phyloP scores from a whole-genome alignment of 2,797 vertebrate genomes.

The Pitangus sulphuratus region DNA sequence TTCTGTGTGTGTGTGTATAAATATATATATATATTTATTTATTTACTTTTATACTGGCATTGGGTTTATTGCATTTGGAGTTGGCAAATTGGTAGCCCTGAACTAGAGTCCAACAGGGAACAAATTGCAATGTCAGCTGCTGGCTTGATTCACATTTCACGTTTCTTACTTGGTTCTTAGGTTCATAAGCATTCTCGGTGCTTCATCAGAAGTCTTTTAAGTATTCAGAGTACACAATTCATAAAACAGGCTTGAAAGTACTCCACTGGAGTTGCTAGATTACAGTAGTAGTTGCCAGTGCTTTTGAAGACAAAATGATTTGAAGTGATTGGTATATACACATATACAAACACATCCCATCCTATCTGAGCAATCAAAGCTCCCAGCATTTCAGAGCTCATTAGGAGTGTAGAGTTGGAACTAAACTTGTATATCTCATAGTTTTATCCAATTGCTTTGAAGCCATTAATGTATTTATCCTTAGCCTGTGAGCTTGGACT shows the following conservation, averaged over 20 bases:
- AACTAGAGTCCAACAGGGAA: neutral
- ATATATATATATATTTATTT: accelerated
- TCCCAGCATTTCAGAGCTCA: neutral
- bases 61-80: neutral
- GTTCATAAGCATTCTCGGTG: neutral
- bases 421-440: neutral
- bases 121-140: neutral
- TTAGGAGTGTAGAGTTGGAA: neutral
- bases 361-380: neutral
- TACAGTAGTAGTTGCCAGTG: neutral
- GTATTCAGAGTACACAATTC: neutral
- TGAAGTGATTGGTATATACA: neutral
- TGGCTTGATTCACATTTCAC: conserved; percentile 1
- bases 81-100: neutral
- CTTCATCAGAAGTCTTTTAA: neutral
- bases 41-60: neutral
- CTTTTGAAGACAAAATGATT: neutral
- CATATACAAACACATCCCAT: accelerated
- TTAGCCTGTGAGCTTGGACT: neutral
- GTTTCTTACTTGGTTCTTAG: neutral
- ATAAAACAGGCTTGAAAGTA: neutral
- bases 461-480: neutral
- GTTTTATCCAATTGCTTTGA: neutral
- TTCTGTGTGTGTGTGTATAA: accelerated
- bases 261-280: neutral